A percentile compares a stretch with the other conserved stretches of the same genome.
phyloP scores from a whole-genome alignment of 2,113 vertebrate genomes.

The Sylvia atricapilla region DNA sequence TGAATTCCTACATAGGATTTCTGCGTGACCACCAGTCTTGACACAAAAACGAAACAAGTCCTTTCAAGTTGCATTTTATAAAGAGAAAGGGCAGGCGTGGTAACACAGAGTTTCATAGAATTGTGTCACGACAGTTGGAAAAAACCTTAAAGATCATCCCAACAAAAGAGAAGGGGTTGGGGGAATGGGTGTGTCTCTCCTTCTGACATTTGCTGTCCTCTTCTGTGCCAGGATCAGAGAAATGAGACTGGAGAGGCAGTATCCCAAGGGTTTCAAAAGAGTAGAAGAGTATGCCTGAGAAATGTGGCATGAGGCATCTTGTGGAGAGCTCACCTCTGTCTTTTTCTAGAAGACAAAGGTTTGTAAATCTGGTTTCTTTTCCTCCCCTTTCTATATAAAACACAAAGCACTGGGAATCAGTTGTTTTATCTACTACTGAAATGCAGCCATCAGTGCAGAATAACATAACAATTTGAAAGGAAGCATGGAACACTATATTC shows the following conservation, averaged over 20 bases:
- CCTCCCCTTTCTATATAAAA: background rate
- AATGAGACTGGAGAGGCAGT: background rate
- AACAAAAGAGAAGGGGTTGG: background rate
- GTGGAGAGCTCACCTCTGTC: background rate
- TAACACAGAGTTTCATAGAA: background rate
- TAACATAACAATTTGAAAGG: conserved; percentile 40
- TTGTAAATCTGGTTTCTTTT: background rate
- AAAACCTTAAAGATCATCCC: background rate
- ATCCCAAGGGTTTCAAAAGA: background rate
- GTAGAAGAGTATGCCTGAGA: background rate
- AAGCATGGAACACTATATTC: conserved; percentile 55
- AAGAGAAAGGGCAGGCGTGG: background rate
- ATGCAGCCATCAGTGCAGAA: conserved; percentile 16
- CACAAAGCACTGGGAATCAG: background rate
- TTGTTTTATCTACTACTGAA: conserved; percentile 49
- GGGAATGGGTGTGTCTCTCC: background rate
- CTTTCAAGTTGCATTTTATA: background rate
- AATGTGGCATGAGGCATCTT: background rate
- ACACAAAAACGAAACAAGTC: background rate
- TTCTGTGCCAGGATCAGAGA: background rate
- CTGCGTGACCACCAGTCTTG: background rate
- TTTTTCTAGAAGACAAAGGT: background rate
- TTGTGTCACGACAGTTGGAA: background rate
- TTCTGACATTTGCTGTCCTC: background rate
- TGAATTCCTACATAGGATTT: background rate